Conservation (phyloP, 2,797 vertebrate species). For the Melanotaenia boesemani region DNA sequence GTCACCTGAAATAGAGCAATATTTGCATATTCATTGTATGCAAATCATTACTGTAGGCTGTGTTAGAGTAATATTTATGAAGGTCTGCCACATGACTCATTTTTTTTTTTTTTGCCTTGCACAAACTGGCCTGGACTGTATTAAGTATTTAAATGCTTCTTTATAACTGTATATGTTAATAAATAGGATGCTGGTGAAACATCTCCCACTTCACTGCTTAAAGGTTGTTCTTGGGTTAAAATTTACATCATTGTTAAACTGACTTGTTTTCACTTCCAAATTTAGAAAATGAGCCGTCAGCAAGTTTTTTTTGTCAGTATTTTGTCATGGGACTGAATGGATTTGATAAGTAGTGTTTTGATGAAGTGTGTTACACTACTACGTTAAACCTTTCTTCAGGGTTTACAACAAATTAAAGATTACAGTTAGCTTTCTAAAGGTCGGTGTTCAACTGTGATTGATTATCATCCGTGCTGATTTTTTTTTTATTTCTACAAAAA, state of each 20-base stretch:
- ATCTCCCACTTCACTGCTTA: not conserved
- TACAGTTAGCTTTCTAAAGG: conserved; percentile 24
- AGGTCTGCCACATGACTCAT: not conserved
- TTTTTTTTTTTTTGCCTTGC: conserved; percentile 1
- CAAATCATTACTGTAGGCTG: conserved; percentile 15
- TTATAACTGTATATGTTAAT: not conserved
- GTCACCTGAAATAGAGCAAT: conserved; percentile 8
- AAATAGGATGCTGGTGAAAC: conserved; percentile 26
- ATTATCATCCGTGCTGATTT: conserved; percentile 14
- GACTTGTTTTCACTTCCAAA: not conserved
- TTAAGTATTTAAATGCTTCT: conserved; percentile 18
- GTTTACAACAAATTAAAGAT: conserved; percentile 7
- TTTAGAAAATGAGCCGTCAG: conserved; percentile 16
- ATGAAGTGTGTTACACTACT: conserved; percentile 23
- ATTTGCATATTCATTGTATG: conserved; percentile 8
- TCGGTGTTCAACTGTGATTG: conserved; percentile 21
- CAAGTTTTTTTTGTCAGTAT: not conserved
- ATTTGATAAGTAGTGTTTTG: conserved; percentile 30
- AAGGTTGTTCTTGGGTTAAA: not conserved
- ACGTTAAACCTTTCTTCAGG: conserved; percentile 9
- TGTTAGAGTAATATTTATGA: conserved; percentile 19
- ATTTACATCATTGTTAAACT: conserved; percentile 7
- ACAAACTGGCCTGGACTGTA: conserved; percentile 15
- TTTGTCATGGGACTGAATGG: conserved; percentile 2
- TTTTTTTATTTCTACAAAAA: conserved; percentile 8